These are phyloP conservation scores for Leptopilina drosophilae DNA, from an alignment of 2,888 invertebrate species.

Conservation along the genomic window DNA sequence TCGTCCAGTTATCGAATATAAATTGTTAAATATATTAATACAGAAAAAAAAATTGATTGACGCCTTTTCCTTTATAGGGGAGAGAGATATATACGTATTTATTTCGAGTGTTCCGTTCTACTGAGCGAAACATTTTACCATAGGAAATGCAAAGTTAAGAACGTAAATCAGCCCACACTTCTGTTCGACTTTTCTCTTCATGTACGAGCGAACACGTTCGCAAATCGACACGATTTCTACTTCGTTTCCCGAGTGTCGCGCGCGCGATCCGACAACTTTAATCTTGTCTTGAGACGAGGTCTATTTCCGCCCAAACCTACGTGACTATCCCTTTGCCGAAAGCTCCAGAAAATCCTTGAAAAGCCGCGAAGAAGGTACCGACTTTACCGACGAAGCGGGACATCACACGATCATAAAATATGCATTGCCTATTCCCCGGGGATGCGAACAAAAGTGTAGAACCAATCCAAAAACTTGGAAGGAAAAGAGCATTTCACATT, in stretches of 20 bases:
- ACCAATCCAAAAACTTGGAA: constrained; percentile 61
- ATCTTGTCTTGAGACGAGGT: constrained; percentile 55
- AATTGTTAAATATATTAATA: too few species aligned
- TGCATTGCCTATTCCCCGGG: constrained; percentile 69
- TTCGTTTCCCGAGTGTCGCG: constrained; percentile 49
- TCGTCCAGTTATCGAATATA: too few species aligned
- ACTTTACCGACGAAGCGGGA: constrained; percentile 51
- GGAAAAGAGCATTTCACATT: constrained; percentile 62
- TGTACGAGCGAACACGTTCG: constrained; percentile 34
- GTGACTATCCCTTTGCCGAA: constrained; percentile 53
- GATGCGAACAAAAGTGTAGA: constrained; percentile 63
- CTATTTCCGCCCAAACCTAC: constrained; percentile 50
- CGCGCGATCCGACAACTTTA: constrained; percentile 55
- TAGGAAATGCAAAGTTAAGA: constrained; percentile 46
- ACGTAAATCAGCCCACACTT: constrained; percentile 33
- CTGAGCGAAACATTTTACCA: constrained; percentile 32
- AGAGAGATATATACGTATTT: constrained; percentile 7
- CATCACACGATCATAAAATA: constrained; percentile 69
- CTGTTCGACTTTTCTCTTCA: constrained; percentile 10
- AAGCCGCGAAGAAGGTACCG: constrained; percentile 49
- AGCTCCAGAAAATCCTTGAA: constrained; percentile 52
- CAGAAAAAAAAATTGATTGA: neutral
- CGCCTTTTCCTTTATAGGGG: neutral
- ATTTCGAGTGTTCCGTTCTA: constrained; percentile 12
- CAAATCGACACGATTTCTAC: constrained; percentile 55